Base-by-base conservation (phyloP, 2,113 vertebrate species). In the Ameiurus melas region DNA sequence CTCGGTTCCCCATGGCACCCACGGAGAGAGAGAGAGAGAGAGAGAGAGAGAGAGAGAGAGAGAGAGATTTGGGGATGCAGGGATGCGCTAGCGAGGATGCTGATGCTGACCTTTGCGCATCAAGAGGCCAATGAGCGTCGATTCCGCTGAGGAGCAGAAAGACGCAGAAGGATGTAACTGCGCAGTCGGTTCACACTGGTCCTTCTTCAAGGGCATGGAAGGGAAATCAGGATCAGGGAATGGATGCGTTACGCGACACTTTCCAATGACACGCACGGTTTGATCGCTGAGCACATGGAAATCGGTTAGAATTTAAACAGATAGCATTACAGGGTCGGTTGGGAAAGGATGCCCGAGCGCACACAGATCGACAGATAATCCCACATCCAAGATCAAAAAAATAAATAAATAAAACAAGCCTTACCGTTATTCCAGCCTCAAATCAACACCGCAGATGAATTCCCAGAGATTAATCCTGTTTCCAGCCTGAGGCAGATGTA, bases 1-100 rank as follows among this genome's bases (percentile, higher is more conserved):
- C 97, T 85, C 95, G 95, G 92, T 96, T 96, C 89, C 95, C 94
- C 95, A 96, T 96, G 93, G 91, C 92, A 90, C 90, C 93, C 90
- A 7, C 14, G 0, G 7, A 14, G 73, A 13, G 73, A 47, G 47
- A 66, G 51, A 53, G 89, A 78, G 86, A 9, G 53, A 62, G 78
- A 27, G 68, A 51, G 51, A 58, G 86, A 85, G 75, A 53, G 75
- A 53, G 75, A n/a, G 75, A 57, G 51, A 58, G 86, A 86, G 75
- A 53, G 75, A 53, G 75, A n/a, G 75, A 53, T 10, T 8, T 3
- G 14, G 53, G 12, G n/a, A 82, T 10, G 33, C 17, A 82, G 20
- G 22, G 80, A 83, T 25, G 33, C 13, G 57, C 33, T 83, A 83
- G 80, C 0, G 57, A 83, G 58, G 80, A 83, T 83, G 57, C 80